Evolutionary conservation across 2,888 invertebrate species (phyloP), one percentile per base, ranked within the genome.

Genomic region (Caprella mutica): DNA sequence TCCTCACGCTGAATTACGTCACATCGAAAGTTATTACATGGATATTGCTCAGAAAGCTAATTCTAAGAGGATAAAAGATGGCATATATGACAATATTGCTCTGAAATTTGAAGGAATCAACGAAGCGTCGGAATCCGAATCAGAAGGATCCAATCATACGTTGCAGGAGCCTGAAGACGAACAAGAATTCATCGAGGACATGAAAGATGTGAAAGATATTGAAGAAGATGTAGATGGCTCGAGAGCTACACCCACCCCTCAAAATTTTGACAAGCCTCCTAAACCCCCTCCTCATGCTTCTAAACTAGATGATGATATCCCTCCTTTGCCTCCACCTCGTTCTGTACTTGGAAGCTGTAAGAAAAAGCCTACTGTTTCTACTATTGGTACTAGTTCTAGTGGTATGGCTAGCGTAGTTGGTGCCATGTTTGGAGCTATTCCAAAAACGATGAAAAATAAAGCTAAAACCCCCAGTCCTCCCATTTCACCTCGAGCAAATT

Each of bases 101-200:
- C 59, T 59, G 17, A 63, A 63, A 38, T 63, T 63, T 52, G 63
- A 59, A 24, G 63, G 63, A 21, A 63, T 63, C 23, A 59, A 63
- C 35, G 63, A 63, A 17, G 59, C 59, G 2, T 63, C 63, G n/a
- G 63, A 63, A 43, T 63, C 63, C 1, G 63, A 63, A 30, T 63
- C 63, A 30, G n/a, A n/a, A n/a, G 63, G 59, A 5, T 63, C 63
- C 21, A 63, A 63, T 27, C 63, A 63, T 46, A 63, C 63, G 5
- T 52, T 63, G 3, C 63, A 63, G 43, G 63, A 63, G 21, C 59
- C 63, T 27, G 44, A 44, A 24, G 59, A 63, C 19, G 59, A 59
- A 35, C 51, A 51, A 9, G 35, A 57, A 19, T 59, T 59, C 44
- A 27, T 51, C 17, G 63, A 59, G 26, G 56, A 59, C 24, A 35